Evolutionary conservation across 2,113 vertebrate species (phyloP).

Genomic region (Burhinus oedicnemus): DNA sequence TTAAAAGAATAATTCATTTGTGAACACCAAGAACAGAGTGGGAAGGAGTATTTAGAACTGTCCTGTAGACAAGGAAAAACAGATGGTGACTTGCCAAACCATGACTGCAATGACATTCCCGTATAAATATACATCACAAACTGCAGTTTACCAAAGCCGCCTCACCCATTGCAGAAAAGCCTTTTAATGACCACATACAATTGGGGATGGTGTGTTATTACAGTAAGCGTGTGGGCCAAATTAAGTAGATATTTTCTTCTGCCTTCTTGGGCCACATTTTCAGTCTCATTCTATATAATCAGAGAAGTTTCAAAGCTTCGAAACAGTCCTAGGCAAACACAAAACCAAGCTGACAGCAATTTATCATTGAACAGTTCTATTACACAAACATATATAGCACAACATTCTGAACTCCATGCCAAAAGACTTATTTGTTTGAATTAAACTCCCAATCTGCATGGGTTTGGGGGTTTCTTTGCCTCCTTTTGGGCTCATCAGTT

Average conservation of each 20-base stretch:
- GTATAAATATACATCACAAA: not conserved
- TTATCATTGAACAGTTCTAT: not conserved
- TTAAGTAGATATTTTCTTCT: not conserved
- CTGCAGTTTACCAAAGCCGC: not conserved
- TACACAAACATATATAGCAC: not conserved
- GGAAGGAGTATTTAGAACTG: not conserved
- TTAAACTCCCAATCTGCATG: not conserved
- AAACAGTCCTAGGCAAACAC: not conserved
- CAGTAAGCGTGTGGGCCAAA: not conserved
- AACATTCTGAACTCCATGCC: not conserved
- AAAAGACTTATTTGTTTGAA: not conserved
- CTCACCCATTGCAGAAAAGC: not conserved
- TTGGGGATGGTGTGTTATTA: not conserved
- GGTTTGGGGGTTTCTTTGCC: not conserved
- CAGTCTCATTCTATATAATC: not conserved
- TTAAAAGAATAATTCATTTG: constrained; percentile 13
- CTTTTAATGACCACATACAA: not conserved
- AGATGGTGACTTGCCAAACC: not conserved
- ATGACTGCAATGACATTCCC: not conserved
- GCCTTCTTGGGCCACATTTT: not conserved
- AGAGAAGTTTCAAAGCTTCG: not conserved
- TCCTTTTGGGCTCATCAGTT: not conserved
- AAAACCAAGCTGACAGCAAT: not conserved
- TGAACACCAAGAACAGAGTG: not conserved
- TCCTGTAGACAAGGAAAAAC: not conserved